Base-by-base conservation (phyloP, 64 coral and sea anemone genomes). In the Porites australiensis region DNA sequence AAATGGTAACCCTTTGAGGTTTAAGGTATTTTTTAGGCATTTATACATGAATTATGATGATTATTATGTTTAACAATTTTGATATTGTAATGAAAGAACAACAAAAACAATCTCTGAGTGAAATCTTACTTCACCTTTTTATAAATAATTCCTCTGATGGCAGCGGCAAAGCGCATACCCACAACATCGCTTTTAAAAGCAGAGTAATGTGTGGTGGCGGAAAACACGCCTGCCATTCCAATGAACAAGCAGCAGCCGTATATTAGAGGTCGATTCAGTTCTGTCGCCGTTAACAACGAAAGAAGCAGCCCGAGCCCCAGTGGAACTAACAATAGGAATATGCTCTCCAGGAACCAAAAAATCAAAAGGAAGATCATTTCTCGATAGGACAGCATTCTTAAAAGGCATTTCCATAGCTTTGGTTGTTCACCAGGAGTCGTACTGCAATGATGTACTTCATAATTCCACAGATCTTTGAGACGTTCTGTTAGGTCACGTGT, bases 401-500 rank as follows among this genome's bases (percentile, higher is more conserved):
- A 6, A 44, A 74, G 7, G 43, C 27, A 74, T 74, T 74, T 74
- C 70, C 70, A 74, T 12, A 74, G 70, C 43, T 74, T 74, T 11
- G 70, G 70, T 45, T 46, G 23, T 44, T 3, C 47, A 11, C 22
- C 37, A 22, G 22, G 37, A 8, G 27, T 74, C 8, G 3, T 47
- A 8, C 13, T 74, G 43, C 70, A 74, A 2, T 74, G 11, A 46
- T 74, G 23, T 8, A 74, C 6, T 10, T 74, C 37, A 13, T 74
- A 2, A 27, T 74, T 13, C 88, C 88, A 90, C 5, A 59, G 16
- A 21, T 79, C 51, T 77, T 77, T 18, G 21, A 90, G 88, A 14
- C 58, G 16, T 67, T 83, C n/a, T 4, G 74, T 89, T 7, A 91
- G 18, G n/a, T 23, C 64, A 43, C 55, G 50, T 50, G 78, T 91